Percentiles rank a stretch among this genome's conserved stretches.
These are phyloP conservation scores for Campoplex capitator DNA, from an alignment of 2,888 invertebrate genomes.

Conservation along the genomic window DNA sequence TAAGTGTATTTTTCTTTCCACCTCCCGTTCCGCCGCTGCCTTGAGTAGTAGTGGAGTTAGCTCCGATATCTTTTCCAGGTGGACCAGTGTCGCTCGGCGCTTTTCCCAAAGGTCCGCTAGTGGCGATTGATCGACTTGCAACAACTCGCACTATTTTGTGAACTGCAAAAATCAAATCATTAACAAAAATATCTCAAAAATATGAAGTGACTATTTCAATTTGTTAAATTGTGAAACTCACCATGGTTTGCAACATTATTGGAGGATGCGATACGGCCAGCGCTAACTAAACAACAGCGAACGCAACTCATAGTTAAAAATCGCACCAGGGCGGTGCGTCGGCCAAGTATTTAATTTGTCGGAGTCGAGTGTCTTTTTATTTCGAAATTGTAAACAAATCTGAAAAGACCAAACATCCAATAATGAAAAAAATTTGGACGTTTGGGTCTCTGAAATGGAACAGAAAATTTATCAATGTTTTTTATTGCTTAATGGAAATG, in stretches of 20 bases:
- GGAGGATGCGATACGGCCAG: conserved; percentile 81
- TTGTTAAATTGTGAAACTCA: conserved; percentile 67
- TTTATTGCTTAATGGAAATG: not conserved
- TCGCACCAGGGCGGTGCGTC: conserved; percentile 16
- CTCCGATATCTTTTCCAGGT: conserved; percentile 77
- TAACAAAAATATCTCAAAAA: not conserved
- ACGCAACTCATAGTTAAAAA: conserved; percentile 81
- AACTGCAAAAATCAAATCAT: conserved; percentile 72
- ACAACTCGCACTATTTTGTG: conserved; percentile 82
- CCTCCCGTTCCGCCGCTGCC: conserved; percentile 85
- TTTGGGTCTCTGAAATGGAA: not conserved
- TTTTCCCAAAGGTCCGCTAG: conserved; percentile 78
- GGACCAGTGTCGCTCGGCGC: conserved; percentile 81
- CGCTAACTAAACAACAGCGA: conserved; percentile 82
- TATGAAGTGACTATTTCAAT: not conserved
- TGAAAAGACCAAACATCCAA: conserved; percentile 9
- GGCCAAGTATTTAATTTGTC: not conserved
- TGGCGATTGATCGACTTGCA: conserved; percentile 78
- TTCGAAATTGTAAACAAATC: conserved; percentile 11
- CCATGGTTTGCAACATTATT: conserved; percentile 82
- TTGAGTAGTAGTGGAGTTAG: conserved; percentile 71
- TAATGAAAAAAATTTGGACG: not conserved
- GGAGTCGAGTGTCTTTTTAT: not conserved
- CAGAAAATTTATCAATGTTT: not conserved
- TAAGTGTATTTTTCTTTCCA: conserved; percentile 91